Base-by-base conservation (phyloP, 2,888 invertebrate genomes). In the Ethmia dodecea region DNA sequence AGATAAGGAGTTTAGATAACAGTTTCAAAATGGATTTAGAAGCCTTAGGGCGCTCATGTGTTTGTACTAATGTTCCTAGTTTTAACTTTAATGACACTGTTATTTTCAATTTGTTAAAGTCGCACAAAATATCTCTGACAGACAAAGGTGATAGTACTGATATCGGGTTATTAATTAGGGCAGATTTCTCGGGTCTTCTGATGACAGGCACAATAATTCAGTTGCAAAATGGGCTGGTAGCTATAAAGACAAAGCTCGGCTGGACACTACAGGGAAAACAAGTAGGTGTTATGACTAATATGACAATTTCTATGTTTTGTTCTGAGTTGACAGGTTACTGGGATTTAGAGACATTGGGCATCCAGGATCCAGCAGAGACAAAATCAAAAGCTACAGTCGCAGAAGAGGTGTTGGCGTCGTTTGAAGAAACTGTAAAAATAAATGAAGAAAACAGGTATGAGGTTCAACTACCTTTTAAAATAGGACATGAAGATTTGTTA, bases 381-480 rank as follows among this genome's bases (percentile, higher is more conserved):
- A 30, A 31, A 5, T 13, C 18, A 3, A 31, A 14, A 14, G 8
- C 13, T 1, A n/a, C 30, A 4, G 12, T 2, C 3, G 22, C 13
- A 4, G 31, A 11, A 14, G 33, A 31, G 13, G 9, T 18, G 12
- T 4, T 36, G 6, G 10, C n/a, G 11, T 11, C 1, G 1, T 33
- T 34, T 13, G 13, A 31, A 11, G 31, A 38, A 10, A 31, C n/a
- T 6, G 27, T 40, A 6, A 8, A 11, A 10, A 20, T n/a, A 1
- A 24, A 27, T 1, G 16, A 15, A 4, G 11, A 27, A 8, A 36
- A 31, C 14, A 31, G 36, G 11, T 40, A 40, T 25, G 33, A 31
- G 24, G 40, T 36, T 11, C 13, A 30, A 2, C 24, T 34, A 2
- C 31, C 27, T 3, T 40, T 20, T 20, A 39, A 35, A 20, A 30